Percentiles rank a stretch among this genome's conserved stretches.
phyloP scores from a whole-genome alignment of 2,113 vertebrate species.

The Herpailurus yagouaroundi region DNA sequence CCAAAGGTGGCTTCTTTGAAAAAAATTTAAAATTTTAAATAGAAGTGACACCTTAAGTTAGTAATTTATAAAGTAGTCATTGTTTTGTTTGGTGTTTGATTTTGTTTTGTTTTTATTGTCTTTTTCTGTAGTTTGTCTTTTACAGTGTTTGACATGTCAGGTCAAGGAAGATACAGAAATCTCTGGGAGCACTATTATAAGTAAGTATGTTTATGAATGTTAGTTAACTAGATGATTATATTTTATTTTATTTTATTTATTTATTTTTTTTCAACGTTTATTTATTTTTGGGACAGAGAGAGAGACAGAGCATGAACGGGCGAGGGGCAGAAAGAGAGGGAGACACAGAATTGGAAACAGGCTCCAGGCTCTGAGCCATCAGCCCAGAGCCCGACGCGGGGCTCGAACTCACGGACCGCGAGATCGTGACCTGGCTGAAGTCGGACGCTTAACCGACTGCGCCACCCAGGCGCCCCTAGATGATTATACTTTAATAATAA shows the following conservation, averaged over 20 bases:
- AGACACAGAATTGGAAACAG: no score
- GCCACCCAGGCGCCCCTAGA: no score
- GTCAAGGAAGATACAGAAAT: slow-evolving; percentile 98
- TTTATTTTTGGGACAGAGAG: no score
- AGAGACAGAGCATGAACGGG: no score
- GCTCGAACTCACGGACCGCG: no score
- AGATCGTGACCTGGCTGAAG: no score
- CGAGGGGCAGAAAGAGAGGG: no score
- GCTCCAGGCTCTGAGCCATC: no score
- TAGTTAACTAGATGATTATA: background rate
- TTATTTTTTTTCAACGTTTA: no score
- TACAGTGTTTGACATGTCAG: slow-evolving; percentile 99
- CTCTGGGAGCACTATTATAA: slow-evolving; percentile 99
- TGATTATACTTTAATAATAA: background rate
- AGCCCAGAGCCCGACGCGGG: no score
- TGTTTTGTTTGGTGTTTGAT: slow-evolving; percentile 70
- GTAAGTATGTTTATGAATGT: slow-evolving; percentile 87
- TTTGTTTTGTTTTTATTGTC: slow-evolving; percentile 83
- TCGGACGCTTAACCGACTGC: no score
- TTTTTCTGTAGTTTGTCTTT: slow-evolving; percentile 93
- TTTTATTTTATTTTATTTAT: no score
- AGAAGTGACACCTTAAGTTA: background rate
- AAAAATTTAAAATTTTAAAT: background rate
- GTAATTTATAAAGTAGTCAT: slow-evolving; percentile 17
- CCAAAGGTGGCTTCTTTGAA: slow-evolving; percentile 31